Evolutionary conservation across 2,888 invertebrate genomes (phyloP).

Genomic region (Galeopsomyia nigrocyanea): DNA sequence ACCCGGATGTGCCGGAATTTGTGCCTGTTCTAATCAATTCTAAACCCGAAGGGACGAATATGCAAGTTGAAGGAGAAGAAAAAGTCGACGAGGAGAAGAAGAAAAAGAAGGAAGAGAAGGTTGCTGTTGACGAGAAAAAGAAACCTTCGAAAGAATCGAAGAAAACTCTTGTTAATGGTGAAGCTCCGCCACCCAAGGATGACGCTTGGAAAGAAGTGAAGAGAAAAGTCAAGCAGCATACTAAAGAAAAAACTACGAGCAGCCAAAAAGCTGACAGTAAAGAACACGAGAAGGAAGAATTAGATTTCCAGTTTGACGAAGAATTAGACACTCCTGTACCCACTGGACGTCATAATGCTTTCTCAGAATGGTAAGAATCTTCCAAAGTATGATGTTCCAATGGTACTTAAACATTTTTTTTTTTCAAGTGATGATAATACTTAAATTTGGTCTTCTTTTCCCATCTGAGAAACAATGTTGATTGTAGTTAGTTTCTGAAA

Average conservation of each 20-base stretch:
- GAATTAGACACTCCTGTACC: constrained; percentile 85
- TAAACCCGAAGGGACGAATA: constrained; percentile 53
- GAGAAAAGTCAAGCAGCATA: constrained; percentile 66
- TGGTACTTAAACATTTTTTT: no score
- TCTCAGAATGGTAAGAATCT: constrained; percentile 78
- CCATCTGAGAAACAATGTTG: constrained; percentile 56
- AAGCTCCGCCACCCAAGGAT: constrained; percentile 57
- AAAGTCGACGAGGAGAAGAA: constrained; percentile 13
- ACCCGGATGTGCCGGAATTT: constrained; percentile 90
- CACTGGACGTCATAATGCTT: constrained; percentile 84
- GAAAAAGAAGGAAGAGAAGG: not conserved
- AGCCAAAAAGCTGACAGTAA: constrained; percentile 56
- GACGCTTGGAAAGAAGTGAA: constrained; percentile 75
- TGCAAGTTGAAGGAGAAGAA: constrained; percentile 31
- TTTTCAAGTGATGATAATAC: constrained; percentile 54
- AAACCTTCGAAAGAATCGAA: not conserved
- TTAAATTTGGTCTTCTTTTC: constrained; percentile 62
- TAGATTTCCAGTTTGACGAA: constrained; percentile 98
- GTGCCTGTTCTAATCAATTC: constrained; percentile 72
- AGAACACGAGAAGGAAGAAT: constrained; percentile 78
- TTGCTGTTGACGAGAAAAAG: not conserved
- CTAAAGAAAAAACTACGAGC: constrained; percentile 60
- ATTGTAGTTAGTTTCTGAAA: constrained; percentile 46
- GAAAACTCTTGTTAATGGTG: constrained; percentile 50
- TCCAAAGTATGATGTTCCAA: constrained; percentile 8